Evolutionary conservation across 2,113 vertebrate genomes (phyloP), one percentile per base, ranked within the genome.

Genomic region (Barnardius zonarius): DNA sequence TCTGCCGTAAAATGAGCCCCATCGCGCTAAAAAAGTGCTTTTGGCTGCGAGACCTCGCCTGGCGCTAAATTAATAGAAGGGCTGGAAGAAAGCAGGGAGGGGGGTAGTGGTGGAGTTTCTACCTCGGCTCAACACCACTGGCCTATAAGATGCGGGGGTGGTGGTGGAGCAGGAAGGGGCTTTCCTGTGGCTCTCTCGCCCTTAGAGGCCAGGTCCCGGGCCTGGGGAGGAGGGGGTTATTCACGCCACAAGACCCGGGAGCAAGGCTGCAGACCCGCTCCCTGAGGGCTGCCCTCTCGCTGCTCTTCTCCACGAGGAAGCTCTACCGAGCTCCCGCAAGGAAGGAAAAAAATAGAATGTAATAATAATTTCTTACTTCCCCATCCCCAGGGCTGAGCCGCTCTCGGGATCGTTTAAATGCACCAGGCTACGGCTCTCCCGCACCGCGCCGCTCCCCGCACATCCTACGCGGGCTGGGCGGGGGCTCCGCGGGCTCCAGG

Each of bases 281-380:
- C 90, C 95, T 72, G n/a, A 31, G 43, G 86, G 66, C 84, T 86
- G 17, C 49, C 37, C 49, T 86, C 74, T 84, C 41, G 16, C 70
- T 35, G 46, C 18, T 74, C 28, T 61, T 81, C 72, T 51, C 73
- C 70, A 3, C 8, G 6, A 14, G 3, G 62, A 84, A 91, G 31
- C 61, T 81, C 31, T 31, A 20, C 37, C 4, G 43, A 73, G 35
- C 67, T 85, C 54, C 54, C 33, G 0, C 57, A 39, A 93, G 75
- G 28, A 44, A 18, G 2, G 16, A 5, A 0, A 24, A 20, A 4
- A 28, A 6, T 17, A 24, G 8, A 28, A 33, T 4, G 15, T 5
- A 69, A 9, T 69, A 22, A 67, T 35, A 41, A 81, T 68, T 75
- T 91, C 51, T 88, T 57, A 22, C 5, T 94, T 93, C 27, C 78